These are phyloP conservation scores for Eucera pruinosa DNA, from an alignment of 2,888 invertebrate species.

Conservation along the genomic window DNA sequence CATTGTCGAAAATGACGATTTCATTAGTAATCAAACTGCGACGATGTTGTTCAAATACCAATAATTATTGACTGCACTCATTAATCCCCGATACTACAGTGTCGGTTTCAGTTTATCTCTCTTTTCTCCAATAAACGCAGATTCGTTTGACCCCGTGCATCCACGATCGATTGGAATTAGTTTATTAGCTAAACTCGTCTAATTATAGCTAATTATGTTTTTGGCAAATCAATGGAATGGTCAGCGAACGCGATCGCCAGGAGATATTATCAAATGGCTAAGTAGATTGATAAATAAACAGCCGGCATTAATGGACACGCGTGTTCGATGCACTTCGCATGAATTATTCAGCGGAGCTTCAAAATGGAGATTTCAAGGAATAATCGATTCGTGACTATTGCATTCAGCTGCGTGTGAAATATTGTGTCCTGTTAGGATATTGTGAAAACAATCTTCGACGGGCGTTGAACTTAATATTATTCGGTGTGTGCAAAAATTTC, in stretches of 20 bases:
- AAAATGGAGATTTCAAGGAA: conserved; percentile 35
- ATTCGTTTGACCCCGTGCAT: conserved; percentile 37
- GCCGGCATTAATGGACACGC: conserved; percentile 30
- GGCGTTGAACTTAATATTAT: not conserved
- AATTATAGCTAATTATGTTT: conserved; percentile 58
- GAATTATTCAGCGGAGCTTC: conserved; percentile 5
- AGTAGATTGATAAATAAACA: conserved; percentile 56
- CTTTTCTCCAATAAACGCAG: too few relatives aligned
- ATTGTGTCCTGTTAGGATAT: not conserved
- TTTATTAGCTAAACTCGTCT: conserved; percentile 63
- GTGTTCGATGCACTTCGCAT: conserved; percentile 22
- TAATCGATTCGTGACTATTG: conserved; percentile 4
- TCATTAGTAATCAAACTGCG: conserved; percentile 79
- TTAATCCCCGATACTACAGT: not conserved
- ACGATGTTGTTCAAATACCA: conserved; percentile 75
- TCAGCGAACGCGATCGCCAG: conserved; percentile 25
- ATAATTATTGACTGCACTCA: conserved; percentile 71
- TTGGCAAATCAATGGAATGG: conserved; percentile 45
- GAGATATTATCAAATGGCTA: conserved; percentile 41
- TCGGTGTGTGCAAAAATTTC: too few relatives aligned
- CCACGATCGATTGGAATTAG: conserved; percentile 48
- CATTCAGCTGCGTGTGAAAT: not conserved
- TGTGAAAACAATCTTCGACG: not conserved
- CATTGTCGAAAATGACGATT: conserved; percentile 75
- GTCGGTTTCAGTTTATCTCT: too few relatives aligned